phyloP scores from a whole-genome alignment of 2,113 vertebrate species.

The Anolis sagrei region DNA sequence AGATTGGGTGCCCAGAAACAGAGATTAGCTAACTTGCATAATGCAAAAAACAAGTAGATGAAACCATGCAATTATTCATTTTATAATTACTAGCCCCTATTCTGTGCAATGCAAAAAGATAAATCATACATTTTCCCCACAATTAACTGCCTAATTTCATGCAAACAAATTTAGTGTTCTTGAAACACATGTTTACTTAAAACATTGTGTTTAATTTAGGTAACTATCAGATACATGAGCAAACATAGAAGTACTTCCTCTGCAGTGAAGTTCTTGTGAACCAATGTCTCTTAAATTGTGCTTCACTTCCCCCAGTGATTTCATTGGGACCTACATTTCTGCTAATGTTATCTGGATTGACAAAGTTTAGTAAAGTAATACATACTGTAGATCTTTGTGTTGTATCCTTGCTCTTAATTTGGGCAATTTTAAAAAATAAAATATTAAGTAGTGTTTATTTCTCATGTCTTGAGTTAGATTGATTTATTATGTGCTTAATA shows the following conservation, averaged over 20 bases:
- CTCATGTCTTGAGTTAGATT: not conserved
- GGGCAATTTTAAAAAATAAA: not conserved
- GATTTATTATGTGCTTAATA: not conserved
- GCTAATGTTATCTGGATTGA: not conserved
- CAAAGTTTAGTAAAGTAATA: not conserved
- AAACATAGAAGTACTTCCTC: not conserved
- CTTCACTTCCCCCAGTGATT: not conserved
- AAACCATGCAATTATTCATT: too few species aligned
- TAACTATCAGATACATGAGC: not conserved
- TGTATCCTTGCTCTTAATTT: not conserved
- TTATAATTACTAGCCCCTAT: too few species aligned
- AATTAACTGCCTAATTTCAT: not conserved
- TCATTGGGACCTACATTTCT: not conserved
- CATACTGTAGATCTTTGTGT: not conserved
- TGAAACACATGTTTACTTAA: not conserved
- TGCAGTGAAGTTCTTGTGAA: not conserved
- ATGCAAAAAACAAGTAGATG: too few species aligned
- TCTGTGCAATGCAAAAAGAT: too few species aligned
- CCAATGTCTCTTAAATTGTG: not conserved
- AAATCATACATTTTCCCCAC: not conserved
- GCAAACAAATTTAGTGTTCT: not conserved
- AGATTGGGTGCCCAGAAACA: not conserved
- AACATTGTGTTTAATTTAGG: not conserved
- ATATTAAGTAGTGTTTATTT: not conserved
- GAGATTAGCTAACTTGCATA: not conserved